These are phyloP conservation scores for Hypocryptadius cinnamomeus DNA, from an alignment of 2,113 vertebrate species.

Conservation along the genomic window DNA sequence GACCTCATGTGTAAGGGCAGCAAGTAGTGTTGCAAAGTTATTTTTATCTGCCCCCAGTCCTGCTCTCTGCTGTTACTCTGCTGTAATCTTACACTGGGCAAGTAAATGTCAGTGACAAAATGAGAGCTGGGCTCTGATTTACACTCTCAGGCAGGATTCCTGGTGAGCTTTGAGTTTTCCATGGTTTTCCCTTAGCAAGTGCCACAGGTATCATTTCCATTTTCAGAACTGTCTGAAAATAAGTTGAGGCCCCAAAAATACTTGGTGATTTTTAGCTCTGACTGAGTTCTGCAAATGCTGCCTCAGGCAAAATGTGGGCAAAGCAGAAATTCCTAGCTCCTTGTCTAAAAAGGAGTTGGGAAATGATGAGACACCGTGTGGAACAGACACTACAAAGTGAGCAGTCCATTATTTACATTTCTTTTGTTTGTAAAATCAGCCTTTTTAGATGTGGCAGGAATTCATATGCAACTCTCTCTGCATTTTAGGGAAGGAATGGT, in stretches of 20 bases:
- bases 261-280: background rate
- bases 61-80: conserved; percentile 70
- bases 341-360: background rate
- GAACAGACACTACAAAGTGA: background rate
- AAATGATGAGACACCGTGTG: background rate
- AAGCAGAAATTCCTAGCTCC: background rate
- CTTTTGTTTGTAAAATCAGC: background rate
- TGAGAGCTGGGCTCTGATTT: conserved; percentile 60
- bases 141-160: background rate
- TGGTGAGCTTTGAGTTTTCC: background rate
- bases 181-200: background rate
- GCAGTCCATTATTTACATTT: background rate
- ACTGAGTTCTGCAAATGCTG: background rate
- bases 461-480: background rate
- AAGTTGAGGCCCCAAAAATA: background rate
- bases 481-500: background rate
- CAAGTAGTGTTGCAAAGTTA: conserved; percentile 69
- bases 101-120: conserved; percentile 80
- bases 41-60: conserved; percentile 75
- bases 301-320: background rate
- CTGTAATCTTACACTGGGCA: conserved; percentile 76
- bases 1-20: conserved; percentile 69
- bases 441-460: background rate
- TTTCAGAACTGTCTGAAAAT: background rate
- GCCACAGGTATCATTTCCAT: background rate